Evolutionary conservation across 2,888 invertebrate species (phyloP).

Genomic region (Troilus luridus): DNA sequence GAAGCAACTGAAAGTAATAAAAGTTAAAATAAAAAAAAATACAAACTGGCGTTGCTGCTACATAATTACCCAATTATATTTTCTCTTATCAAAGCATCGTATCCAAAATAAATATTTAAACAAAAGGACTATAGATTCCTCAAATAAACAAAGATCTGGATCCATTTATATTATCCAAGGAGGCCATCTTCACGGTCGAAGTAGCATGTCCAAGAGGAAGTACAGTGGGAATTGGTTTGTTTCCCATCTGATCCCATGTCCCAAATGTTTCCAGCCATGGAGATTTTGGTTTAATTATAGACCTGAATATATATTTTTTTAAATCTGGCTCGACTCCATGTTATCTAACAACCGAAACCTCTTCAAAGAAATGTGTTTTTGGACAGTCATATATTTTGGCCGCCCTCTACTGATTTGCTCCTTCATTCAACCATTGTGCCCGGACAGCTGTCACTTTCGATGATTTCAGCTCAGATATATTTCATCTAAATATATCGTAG

Average conservation of each 20-base stretch:
- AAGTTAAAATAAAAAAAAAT: no score
- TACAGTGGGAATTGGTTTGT: not conserved
- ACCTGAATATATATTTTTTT: not conserved
- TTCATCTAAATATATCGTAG: not conserved
- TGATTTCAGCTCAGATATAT: not conserved
- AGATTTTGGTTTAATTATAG: not conserved
- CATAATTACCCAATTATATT: not conserved
- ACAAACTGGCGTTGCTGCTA: not conserved
- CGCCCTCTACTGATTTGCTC: not conserved
- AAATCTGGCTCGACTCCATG: not conserved
- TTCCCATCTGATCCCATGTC: conserved; percentile 1
- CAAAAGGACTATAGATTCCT: not conserved
- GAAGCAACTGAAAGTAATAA: no score
- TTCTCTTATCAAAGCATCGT: not conserved
- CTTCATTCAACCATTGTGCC: not conserved
- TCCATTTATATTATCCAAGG: not conserved
- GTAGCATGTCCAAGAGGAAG: not conserved
- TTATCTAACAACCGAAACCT: not conserved
- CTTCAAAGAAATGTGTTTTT: not conserved
- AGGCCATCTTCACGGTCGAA: conserved; percentile 8
- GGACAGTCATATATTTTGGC: not conserved
- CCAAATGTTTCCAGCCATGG: not conserved
- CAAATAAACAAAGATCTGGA: not conserved
- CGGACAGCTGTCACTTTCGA: not conserved
- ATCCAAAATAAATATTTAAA: not conserved